Evolutionary conservation across 2,113 vertebrate species (phyloP).

Genomic region (Chionis minor): DNA sequence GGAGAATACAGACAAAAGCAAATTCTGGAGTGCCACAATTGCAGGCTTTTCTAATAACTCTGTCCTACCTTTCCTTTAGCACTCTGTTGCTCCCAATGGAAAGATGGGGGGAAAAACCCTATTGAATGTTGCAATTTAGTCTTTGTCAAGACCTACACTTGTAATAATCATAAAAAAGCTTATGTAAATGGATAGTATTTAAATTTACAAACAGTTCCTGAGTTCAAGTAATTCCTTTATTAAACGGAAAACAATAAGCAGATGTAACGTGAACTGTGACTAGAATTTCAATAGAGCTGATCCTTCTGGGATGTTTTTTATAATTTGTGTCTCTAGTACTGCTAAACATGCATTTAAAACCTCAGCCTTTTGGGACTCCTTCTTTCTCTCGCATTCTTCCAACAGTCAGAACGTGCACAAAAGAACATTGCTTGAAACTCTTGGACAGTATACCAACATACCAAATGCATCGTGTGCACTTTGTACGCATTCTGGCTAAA

Average conservation of each 20-base stretch:
- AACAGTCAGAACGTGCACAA: neutral
- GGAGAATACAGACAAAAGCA: neutral
- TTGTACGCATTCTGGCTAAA: neutral
- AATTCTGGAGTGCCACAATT: neutral
- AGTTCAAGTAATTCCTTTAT: constrained; percentile 51
- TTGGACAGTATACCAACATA: neutral
- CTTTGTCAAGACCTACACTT: neutral
- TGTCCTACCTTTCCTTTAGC: neutral
- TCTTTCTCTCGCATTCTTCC: neutral
- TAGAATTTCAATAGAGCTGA: constrained; percentile 46
- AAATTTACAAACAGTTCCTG: constrained; percentile 17
- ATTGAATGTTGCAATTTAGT: neutral
- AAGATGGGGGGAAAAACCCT: neutral
- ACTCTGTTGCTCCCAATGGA: neutral
- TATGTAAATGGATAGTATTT: constrained; percentile 14
- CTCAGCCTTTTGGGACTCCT: neutral
- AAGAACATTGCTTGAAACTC: neutral
- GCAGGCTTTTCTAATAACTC: neutral
- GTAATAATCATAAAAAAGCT: neutral
- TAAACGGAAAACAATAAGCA: constrained; percentile 36
- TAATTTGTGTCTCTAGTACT: neutral
- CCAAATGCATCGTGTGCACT: neutral
- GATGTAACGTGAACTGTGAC: constrained; percentile 32
- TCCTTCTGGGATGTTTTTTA: neutral
- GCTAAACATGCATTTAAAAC: neutral